These are phyloP conservation scores for Felis chaus DNA, from an alignment of 2,113 vertebrate species.

Conservation along the genomic window DNA sequence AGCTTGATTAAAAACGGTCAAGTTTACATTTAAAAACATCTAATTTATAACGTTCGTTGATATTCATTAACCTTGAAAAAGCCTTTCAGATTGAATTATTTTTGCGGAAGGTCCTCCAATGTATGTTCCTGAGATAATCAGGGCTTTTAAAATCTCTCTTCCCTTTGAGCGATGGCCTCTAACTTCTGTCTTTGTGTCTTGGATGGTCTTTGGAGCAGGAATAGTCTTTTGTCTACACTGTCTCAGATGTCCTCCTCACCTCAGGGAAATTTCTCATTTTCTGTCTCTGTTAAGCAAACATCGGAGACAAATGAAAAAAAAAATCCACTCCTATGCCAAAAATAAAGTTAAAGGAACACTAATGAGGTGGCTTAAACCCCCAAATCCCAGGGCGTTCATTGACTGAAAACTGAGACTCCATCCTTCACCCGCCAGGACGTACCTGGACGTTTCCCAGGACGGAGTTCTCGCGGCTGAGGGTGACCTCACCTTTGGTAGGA, in stretches of 20 bases:
- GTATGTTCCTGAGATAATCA: constrained; percentile 67
- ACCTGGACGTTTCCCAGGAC: not conserved
- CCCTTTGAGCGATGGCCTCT: constrained; percentile 42
- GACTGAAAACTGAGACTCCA: not conserved
- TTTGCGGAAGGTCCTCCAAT: constrained; percentile 66
- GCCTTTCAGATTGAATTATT: constrained; percentile 74
- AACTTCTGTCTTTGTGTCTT: constrained; percentile 27
- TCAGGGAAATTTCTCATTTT: not conserved
- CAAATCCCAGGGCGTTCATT: not conserved
- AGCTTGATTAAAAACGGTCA: constrained; percentile 48
- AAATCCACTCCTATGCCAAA: not conserved
- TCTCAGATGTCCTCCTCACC: not conserved
- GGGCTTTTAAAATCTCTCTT: constrained; percentile 68
- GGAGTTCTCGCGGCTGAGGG: not conserved
- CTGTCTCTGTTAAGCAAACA: not conserved
- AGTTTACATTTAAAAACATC: constrained; percentile 53
- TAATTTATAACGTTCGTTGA: constrained; percentile 74
- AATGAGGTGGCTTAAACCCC: not conserved
- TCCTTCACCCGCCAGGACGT: rapidly evolving
- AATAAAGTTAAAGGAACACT: not conserved
- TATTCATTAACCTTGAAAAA: constrained; percentile 78
- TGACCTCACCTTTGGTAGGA: not conserved
- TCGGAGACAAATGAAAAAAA: not conserved
- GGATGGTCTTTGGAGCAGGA: not conserved
- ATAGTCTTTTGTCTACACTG: not conserved